Evolutionary conservation across 2,888 invertebrate genomes (phyloP).

Genomic region (Melolontha melolontha): DNA sequence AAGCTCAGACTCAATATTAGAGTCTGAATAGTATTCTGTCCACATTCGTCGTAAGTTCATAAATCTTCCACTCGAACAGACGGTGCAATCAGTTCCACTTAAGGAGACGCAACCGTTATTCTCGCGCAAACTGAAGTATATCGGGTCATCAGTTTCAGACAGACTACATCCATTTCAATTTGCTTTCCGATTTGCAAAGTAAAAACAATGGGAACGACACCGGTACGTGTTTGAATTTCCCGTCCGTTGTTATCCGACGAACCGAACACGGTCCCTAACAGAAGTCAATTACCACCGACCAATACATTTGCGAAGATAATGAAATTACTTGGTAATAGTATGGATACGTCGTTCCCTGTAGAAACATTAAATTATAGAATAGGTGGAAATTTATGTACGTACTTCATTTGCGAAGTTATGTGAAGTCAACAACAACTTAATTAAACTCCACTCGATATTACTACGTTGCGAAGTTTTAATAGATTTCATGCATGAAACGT

Average conservation of each 20-base stretch:
- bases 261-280: background rate
- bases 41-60: too few species aligned
- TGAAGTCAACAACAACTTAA: constrained; percentile 29
- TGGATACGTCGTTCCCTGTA: background rate
- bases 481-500: constrained; percentile 34
- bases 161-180: background rate
- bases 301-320: constrained; percentile 11
- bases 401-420: too few species aligned
- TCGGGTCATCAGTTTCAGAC: too few species aligned
- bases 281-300: constrained; percentile 7
- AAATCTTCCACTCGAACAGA: too few species aligned
- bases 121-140: too few species aligned
- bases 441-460: constrained; percentile 32
- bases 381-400: background rate
- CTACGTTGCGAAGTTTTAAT: constrained; percentile 37
- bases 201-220: constrained; percentile 11
- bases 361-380: constrained; percentile 9
- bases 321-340: constrained; percentile 12
- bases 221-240: constrained; percentile 1
- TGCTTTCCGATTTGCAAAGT: constrained; percentile 4
- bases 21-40: too few species aligned
- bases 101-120: too few species aligned
- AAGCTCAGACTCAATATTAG: too few species aligned
- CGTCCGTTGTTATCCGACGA: background rate
- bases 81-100: too few species aligned